Evolutionary conservation across 2,113 vertebrate species (phyloP).

Genomic region (zebrafish (Danio rerio)): DNA sequence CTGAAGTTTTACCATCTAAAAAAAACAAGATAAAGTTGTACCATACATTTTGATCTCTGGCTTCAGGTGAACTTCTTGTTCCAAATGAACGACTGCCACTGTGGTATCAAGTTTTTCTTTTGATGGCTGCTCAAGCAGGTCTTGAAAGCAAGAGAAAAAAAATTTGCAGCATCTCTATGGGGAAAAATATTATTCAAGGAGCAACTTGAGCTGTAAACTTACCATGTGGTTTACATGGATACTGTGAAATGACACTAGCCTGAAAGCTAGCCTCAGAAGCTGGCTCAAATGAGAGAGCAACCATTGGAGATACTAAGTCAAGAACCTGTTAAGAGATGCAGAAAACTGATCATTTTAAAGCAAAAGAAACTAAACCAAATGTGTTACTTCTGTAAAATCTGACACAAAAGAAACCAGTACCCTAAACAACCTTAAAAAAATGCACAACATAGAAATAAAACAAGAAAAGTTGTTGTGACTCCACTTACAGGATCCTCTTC

Average conservation of each 20-base stretch:
- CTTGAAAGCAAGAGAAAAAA: not conserved
- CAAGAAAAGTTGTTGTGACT: not conserved
- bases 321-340: constrained; percentile 69
- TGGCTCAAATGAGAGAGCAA: constrained; percentile 73
- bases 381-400: not conserved
- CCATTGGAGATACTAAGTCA: constrained; percentile 74
- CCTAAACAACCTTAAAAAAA: no score
- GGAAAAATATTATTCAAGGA: not conserved
- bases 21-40: not conserved
- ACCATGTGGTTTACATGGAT: constrained; percentile 77
- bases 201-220: constrained; percentile 42
- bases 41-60: not conserved
- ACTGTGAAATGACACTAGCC: constrained; percentile 65
- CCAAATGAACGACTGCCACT: not conserved
- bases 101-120: not conserved
- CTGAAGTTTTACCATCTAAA: no score
- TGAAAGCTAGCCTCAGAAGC: constrained; percentile 72
- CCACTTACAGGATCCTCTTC: constrained; percentile 80
- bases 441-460: not conserved
- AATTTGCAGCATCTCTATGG: not conserved
- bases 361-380: not conserved
- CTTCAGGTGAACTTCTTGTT: constrained; percentile 1
- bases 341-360: not conserved
- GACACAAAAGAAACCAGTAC: no score
- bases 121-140: constrained; percentile 47